These are phyloP conservation scores for Caenorhabditis afra DNA, from an alignment of 2,888 invertebrate genomes.

Conservation along the genomic window DNA sequence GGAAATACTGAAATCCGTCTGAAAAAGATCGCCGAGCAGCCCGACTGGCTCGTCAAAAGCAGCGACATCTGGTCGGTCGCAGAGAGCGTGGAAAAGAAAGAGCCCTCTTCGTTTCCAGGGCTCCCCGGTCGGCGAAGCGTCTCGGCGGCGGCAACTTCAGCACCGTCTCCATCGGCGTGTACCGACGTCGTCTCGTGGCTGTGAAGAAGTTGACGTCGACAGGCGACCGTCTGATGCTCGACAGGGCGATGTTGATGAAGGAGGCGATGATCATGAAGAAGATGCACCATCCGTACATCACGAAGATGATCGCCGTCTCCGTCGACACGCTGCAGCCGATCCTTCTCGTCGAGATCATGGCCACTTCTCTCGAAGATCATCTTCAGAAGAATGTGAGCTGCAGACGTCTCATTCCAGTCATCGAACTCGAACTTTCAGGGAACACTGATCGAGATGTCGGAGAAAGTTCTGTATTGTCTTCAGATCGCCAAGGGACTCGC, in stretches of 20 bases:
- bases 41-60: slow-evolving; percentile 23
- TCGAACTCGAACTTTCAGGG: slow-evolving; percentile 23
- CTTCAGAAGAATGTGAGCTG: slow-evolving; percentile 18
- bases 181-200: slow-evolving; percentile 32
- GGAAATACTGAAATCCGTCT: neutral
- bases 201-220: slow-evolving; percentile 24
- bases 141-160: slow-evolving; percentile 48
- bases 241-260: slow-evolving; percentile 31
- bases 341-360: slow-evolving; percentile 47
- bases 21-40: neutral
- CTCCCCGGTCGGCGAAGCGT: neutral
- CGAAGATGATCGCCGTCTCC: slow-evolving; percentile 36
- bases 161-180: slow-evolving; percentile 31
- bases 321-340: slow-evolving; percentile 30
- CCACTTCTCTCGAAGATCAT: neutral
- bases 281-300: slow-evolving; percentile 44
- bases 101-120: slow-evolving; percentile 1
- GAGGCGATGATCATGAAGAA: slow-evolving; percentile 46
- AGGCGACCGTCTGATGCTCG: slow-evolving; percentile 7
- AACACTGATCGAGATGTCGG: slow-evolving; percentile 3
- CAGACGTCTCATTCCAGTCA: too few species aligned
- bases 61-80: slow-evolving; percentile 7
- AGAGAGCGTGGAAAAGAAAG: too few species aligned
- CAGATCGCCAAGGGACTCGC: slow-evolving; percentile 33
- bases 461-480: slow-evolving; percentile 48